Conservation (phyloP, 2,113 vertebrate genomes). For the Larimichthys crocea region DNA sequence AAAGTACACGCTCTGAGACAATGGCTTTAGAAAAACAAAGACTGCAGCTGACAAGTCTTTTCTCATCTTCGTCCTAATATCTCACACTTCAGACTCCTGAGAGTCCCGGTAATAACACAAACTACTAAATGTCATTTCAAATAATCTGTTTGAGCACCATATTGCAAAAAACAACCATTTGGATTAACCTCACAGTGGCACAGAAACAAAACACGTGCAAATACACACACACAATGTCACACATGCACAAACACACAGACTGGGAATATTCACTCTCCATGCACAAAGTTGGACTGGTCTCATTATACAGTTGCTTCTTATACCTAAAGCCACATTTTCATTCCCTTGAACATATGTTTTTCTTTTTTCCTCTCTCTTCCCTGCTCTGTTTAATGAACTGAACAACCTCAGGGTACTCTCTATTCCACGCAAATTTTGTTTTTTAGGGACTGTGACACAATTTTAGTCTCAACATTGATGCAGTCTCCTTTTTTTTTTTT, state of each 20-base stretch:
- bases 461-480: not conserved
- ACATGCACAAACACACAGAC: conserved; percentile 3
- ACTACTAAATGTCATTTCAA: conserved; percentile 27
- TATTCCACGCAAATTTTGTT: not conserved
- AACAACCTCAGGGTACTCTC: not conserved
- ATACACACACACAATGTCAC: not conserved
- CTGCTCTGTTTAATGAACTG: not conserved
- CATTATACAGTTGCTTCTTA: not conserved
- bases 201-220: not conserved
- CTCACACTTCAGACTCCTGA: conserved; percentile 25
- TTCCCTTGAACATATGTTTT: not conserved
- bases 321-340: not conserved
- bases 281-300: not conserved
- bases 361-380: not conserved
- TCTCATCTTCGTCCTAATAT: conserved; percentile 40
- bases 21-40: conserved; percentile 17
- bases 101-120: conserved; percentile 9
- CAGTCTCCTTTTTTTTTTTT: not conserved
- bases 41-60: conserved; percentile 18
- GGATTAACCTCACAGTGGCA: not conserved
- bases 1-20: not conserved
- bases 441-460: not conserved
- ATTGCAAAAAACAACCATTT: conserved; percentile 6
- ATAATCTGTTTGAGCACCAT: conserved; percentile 22
- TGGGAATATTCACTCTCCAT: not conserved